These are phyloP conservation scores for Drosophila planitibia DNA, from an alignment of 2,888 invertebrate genomes.

Conservation along the genomic window DNA sequence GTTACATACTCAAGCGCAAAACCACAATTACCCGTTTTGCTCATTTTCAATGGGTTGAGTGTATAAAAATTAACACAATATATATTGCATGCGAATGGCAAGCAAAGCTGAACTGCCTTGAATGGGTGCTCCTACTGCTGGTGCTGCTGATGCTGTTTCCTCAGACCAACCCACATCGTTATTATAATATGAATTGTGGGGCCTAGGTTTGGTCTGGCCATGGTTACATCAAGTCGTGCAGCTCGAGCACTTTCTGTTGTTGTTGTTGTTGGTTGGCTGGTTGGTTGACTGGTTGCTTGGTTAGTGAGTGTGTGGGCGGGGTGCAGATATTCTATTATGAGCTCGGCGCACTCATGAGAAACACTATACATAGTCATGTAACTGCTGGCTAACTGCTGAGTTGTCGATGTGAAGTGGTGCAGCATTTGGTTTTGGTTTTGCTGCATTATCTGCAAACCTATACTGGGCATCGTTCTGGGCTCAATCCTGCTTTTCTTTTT, in stretches of 20 bases:
- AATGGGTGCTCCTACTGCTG: neutral
- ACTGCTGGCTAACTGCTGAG: conserved; percentile 39
- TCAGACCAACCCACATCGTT: conserved; percentile 76
- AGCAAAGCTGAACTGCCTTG: conserved; percentile 16
- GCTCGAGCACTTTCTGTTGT: conserved; percentile 18
- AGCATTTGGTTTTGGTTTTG: conserved; percentile 2
- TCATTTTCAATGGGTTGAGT: neutral
- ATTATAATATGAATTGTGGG: conserved; percentile 72
- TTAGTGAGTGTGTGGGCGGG: conserved; percentile 46
- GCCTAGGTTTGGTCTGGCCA: conserved; percentile 32
- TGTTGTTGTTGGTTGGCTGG: conserved; percentile 4
- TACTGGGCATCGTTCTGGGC: neutral
- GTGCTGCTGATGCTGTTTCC: conserved; percentile 36
- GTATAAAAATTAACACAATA: conserved; percentile 69
- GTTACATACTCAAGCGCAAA: neutral
- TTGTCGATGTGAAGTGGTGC: neutral
- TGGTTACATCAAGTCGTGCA: conserved; percentile 29
- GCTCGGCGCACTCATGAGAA: conserved; percentile 39
- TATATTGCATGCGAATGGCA: conserved; percentile 56
- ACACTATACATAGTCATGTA: conserved; percentile 62
- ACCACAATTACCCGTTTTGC: neutral
- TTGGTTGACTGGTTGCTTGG: conserved; percentile 3
- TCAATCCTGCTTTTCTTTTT: neutral
- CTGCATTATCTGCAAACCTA: neutral
- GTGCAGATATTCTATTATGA: conserved; percentile 32